Evolutionary conservation across 2,888 invertebrate species (phyloP), one percentile per base, ranked within the genome.

Genomic region (Acanthopleura granulata): DNA sequence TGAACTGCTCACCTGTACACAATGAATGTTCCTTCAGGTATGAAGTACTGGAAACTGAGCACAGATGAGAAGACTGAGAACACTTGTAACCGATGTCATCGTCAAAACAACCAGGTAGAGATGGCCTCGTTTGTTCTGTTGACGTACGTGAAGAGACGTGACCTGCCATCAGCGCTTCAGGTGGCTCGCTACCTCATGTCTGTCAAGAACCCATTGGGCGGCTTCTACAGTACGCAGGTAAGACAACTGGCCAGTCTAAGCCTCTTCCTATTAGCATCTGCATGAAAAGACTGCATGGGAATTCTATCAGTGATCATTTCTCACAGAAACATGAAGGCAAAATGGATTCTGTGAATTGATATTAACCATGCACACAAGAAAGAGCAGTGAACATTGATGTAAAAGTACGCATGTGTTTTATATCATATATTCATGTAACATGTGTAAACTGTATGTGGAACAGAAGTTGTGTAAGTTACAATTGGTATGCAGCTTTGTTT

Each of bases 191-290:
- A 22, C 49, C 71, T 71, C 18, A 71, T 71, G n/a, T 71, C 71
- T 18, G n/a, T 4, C n/a, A 40, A 49, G n/a, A 71, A 71, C n/a
- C 49, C 71, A 49, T 18, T 3, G 18, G 71, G 71, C 1, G 71
- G 71, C 16, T 71, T 71, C 25, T 40, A 18, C 18, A 49, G 49
- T 14, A 71, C 71, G 4, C 71, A 71, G 71, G 71, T 71, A 49
- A 71, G 49, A 9, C 16, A 66, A 27, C n/a, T 25, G n/a, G n/a
- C n/a, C n/a, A n/a, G n/a, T n/a, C n/a, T n/a, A n/a, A n/a, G n/a
- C n/a, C 18, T 51, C 51, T 14, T 16, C 51, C 51, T 18, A 51
- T 51, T 14, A 51, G 51, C 18, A 18, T 51, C 18, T 18, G 51
- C 51, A 18, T 51, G 15, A 51, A 51, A n/a, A n/a, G n/a, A n/a